phyloP scores from a whole-genome alignment of 2,113 vertebrate genomes.

The Syngnathoides biaculeatus region DNA sequence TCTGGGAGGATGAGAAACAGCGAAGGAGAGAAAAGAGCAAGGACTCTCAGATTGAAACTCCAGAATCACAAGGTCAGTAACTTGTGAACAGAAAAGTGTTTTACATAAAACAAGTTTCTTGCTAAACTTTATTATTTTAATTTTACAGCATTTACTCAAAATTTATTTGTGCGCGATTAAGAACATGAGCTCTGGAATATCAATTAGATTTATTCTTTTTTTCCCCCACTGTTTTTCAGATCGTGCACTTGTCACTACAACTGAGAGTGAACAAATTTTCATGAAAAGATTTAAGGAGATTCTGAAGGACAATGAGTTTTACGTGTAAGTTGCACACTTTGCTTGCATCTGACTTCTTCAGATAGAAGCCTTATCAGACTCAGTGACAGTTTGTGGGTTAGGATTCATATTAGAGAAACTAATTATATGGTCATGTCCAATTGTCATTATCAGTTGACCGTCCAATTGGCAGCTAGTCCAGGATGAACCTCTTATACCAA shows the following conservation, averaged over 20 bases:
- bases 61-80: conserved; percentile 86
- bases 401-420: neutral
- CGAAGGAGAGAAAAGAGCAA: conserved; percentile 84
- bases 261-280: conserved; percentile 89
- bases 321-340: conserved; percentile 80
- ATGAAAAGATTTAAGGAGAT: conserved; percentile 92
- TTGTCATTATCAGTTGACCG: too few relatives aligned
- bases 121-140: neutral
- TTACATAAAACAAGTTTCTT: neutral
- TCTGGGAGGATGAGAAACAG: conserved; percentile 98
- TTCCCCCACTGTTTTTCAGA: conserved; percentile 75
- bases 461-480: too few relatives aligned
- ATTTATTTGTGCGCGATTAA: neutral
- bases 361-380: neutral
- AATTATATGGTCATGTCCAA: too few relatives aligned
- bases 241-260: conserved; percentile 75
- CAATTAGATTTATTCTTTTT: neutral
- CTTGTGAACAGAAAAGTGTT: neutral
- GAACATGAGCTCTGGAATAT: conserved; percentile 1
- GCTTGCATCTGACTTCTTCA: neutral
- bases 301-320: conserved; percentile 87
- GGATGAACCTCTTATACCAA: too few relatives aligned
- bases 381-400: neutral
- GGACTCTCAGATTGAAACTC: conserved; percentile 82
- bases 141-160: neutral